Evolutionary conservation across 2,888 invertebrate species (phyloP), one percentile per base, ranked within the genome.

Genomic region (Agonopterix subpropinquella): DNA sequence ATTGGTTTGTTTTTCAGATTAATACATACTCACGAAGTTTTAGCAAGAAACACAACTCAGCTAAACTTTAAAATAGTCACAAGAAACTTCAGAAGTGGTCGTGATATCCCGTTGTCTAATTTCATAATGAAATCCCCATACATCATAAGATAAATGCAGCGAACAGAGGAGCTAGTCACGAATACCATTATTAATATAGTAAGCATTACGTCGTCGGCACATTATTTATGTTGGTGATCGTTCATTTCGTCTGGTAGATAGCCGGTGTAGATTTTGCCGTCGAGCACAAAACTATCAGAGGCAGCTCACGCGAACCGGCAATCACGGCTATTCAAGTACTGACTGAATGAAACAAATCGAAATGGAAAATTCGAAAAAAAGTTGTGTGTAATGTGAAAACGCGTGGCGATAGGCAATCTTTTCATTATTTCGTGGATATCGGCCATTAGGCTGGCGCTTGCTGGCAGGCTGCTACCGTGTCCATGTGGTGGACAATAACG

Each of bases 281-380:
- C 47, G 53, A 63, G 65, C 59, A 73, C 64, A 67, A 67, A 77
- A 76, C 76, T 76, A 80, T 74, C 68, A 73, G 61, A 62, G 54
- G 11, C 52, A 50, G 48, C 57, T 64, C 85, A 85, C 85, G 86
- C 86, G 73, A 86, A 77, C 77, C 48, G 53, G 81, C 70, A 78
- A 86, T 86, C 81, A 85, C 61, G 64, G 65, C 67, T 59, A 65
- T 70, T 73, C 69, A 71, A 69, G 68, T 68, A 66, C 63, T 60
- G 62, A 61, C 67, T 73, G 69, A 77, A 77, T 77, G 80, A 78
- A 77, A 71, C 73, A 71, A 80, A 83, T 80, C 77, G 72, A 80
- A 80, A 75, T 67, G 62, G 60, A 58, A 51, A 52, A 52, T 47
- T 45, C 43, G 41, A 36, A 43, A 47, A 50, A 47, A 44, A 15